Conservation (phyloP, 1,140 invertebrate genomes). For the Micrasema minimum region DNA sequence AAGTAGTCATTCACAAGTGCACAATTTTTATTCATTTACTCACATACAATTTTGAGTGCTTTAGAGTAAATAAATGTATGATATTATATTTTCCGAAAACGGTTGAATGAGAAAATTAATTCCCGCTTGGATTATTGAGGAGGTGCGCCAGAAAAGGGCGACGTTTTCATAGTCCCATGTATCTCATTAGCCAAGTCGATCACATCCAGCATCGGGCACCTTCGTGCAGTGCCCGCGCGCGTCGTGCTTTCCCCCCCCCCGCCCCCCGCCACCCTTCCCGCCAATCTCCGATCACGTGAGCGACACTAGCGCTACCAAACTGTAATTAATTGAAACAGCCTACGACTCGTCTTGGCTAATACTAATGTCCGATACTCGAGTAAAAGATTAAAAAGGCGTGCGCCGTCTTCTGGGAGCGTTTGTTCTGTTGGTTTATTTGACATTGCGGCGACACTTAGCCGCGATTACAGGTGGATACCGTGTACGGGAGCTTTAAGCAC, state of each 20-base stretch:
- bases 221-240: slow-evolving; percentile 1
- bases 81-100: too few relatives aligned
- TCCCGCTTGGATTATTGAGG: too few relatives aligned
- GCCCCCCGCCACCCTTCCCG: neutral
- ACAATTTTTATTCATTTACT: too few relatives aligned
- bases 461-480: slow-evolving; percentile 41
- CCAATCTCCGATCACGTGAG: slow-evolving; percentile 24
- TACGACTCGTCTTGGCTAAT: slow-evolving; percentile 34
- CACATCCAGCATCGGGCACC: slow-evolving; percentile 12
- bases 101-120: too few relatives aligned
- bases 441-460: slow-evolving; percentile 35
- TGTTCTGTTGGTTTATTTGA: slow-evolving; percentile 45
- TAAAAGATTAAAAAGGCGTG: slow-evolving; percentile 17
- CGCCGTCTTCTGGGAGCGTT: slow-evolving; percentile 22
- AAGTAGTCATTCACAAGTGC: too few relatives aligned
- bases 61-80: too few relatives aligned
- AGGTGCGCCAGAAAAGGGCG: too few relatives aligned
- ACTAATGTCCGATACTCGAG: slow-evolving; percentile 30
- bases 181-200: slow-evolving; percentile 5
- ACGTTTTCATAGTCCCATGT: too few relatives aligned
- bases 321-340: slow-evolving; percentile 43
- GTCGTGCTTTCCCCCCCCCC: slow-evolving; percentile 5
- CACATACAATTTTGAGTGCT: too few relatives aligned
- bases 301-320: slow-evolving; percentile 38
- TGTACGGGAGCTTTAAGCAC: neutral